Percentiles rank a stretch among this genome's conserved stretches.
These are phyloP conservation scores for Nudaria mundana DNA, from an alignment of 2,888 invertebrate genomes.

Conservation along the genomic window DNA sequence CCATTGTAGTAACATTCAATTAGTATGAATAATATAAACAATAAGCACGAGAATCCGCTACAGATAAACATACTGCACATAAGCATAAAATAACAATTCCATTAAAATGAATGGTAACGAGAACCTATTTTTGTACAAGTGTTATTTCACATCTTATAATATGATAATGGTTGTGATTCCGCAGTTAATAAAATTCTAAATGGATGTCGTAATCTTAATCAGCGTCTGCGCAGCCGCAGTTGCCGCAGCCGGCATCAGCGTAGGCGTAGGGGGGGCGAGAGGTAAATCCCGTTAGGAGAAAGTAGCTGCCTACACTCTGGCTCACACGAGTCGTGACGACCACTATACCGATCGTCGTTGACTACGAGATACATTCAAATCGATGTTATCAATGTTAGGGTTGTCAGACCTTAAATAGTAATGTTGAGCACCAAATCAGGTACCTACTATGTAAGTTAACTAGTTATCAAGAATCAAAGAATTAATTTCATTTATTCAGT, in stretches of 20 bases:
- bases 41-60: conserved; percentile 14
- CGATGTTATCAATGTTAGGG: conserved; percentile 49
- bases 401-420: not conserved
- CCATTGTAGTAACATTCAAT: not conserved
- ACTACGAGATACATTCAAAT: conserved; percentile 55
- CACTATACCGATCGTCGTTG: conserved; percentile 49
- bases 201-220: conserved; percentile 65
- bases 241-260: conserved; percentile 37
- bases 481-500: too few relatives aligned
- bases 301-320: conserved; percentile 73
- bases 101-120: conserved; percentile 35
- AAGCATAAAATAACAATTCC: conserved; percentile 23
- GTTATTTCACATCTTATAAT: conserved; percentile 54
- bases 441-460: too few relatives aligned
- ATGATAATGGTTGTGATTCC: conserved; percentile 51
- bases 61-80: conserved; percentile 15
- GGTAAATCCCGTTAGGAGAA: conserved; percentile 77
- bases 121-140: conserved; percentile 30
- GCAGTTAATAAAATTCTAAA: conserved; percentile 65
- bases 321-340: conserved; percentile 59
- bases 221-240: conserved; percentile 44
- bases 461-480: too few relatives aligned
- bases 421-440: not conserved
- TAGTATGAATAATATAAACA: not conserved
- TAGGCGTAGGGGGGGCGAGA: conserved; percentile 38